Base-by-base conservation (phyloP, 2,888 invertebrate species). In the Oasisia sp. region DNA sequence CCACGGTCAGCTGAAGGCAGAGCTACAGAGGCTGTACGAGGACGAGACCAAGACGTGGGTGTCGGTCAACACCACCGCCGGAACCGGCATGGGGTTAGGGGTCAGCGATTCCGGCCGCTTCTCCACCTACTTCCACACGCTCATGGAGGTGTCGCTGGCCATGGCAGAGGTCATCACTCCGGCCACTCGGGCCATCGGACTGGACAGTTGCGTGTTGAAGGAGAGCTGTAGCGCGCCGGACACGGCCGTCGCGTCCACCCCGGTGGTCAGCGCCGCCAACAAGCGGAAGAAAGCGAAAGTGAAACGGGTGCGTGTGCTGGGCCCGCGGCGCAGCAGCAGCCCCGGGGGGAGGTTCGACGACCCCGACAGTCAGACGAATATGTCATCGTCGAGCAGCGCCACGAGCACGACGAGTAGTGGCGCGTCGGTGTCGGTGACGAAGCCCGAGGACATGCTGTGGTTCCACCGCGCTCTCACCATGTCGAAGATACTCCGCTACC, bases 281-380 rank as follows among this genome's bases (percentile, higher is more conserved):
- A 95, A 95, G 93, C 94, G 95, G 92, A 96, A 96, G 93, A 96
- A 96, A 91, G 92, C 96, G 89, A 96, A 96, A 93, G 95, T 95
- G 8, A 96, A 95, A 92, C 93, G 95, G 89, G 94, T 94, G 89
- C 90, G 93, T 92, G 94, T 93, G 74, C 7, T 74, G 27, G 74
- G 74, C 3, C 93, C 93, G 12, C 92, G 91, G 0, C 91, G 92
- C 32, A 91, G 92, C n/a, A 93, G 92, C 91, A 92, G 92, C 50
- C 92, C 92, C 38, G 44, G 45, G n/a, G 56, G 44, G 5, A 32
- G 89, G 32, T n/a, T 74, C 27, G 74, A 74, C 7, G 74, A 32
- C 19, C 19, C 91, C 32, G 58, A 90, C 44, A 44, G 56, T 0
- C 89, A 44, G 14, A 74, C 92, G 32, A 91, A 92, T 27, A 44